Percentiles rank a stretch among this genome's conserved stretches.
phyloP scores from a whole-genome alignment of 2,113 vertebrate species.

The Leptocoma aspasia region DNA sequence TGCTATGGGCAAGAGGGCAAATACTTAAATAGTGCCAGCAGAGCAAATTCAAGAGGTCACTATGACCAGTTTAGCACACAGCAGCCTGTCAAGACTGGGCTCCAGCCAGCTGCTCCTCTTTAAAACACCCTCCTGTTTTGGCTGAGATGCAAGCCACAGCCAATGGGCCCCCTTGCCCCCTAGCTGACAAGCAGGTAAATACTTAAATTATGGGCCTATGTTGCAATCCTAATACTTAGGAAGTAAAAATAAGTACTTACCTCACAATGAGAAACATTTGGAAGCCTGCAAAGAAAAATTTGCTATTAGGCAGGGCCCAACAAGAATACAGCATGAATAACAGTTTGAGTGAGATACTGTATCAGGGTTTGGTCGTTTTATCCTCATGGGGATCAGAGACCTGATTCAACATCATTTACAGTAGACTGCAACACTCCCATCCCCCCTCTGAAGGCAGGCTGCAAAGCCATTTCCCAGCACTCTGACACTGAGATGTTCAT shows the following conservation, averaged over 20 bases:
- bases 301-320: not conserved
- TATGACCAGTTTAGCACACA: not conserved
- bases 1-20: not conserved
- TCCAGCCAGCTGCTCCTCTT: not conserved
- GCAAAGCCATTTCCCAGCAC: not conserved
- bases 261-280: not conserved
- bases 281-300: not conserved
- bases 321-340: accelerated
- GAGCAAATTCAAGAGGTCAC: not conserved
- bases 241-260: conserved; percentile 15
- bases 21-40: accelerated
- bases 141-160: not conserved
- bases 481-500: not conserved
- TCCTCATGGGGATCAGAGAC: conserved; percentile 66
- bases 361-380: conserved; percentile 47
- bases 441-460: not conserved
- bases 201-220: not conserved
- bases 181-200: not conserved
- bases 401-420: conserved; percentile 73
- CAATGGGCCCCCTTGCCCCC: not conserved
- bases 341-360: conserved; percentile 9
- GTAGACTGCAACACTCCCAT: not conserved
- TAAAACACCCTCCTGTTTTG: not conserved
- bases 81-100: not conserved
- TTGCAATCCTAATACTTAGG: not conserved